Evolutionary conservation across 2,888 invertebrate species (phyloP).

Genomic region (Pterostichus madidus): DNA sequence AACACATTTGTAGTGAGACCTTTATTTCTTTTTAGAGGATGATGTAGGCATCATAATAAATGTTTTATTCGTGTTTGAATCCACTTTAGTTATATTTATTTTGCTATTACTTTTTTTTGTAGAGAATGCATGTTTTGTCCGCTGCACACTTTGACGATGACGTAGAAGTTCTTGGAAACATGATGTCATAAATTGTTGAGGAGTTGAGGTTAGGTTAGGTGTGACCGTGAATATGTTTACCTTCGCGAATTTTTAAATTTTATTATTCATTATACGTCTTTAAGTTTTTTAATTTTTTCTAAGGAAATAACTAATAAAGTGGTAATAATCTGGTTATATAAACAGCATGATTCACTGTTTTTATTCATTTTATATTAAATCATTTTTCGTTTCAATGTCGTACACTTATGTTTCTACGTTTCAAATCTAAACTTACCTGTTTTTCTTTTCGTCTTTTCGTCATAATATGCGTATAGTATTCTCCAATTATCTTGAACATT

Average conservation of each 20-base stretch:
- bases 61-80: background rate
- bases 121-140: background rate
- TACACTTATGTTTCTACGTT: too few species aligned
- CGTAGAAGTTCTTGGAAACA: slow-evolving; percentile 18
- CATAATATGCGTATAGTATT: too few species aligned
- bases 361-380: background rate
- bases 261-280: background rate
- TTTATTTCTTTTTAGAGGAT: too few species aligned
- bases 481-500: too few species aligned
- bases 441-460: too few species aligned
- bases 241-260: background rate
- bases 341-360: slow-evolving; percentile 9
- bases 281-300: background rate
- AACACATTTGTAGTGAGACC: too few species aligned
- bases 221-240: slow-evolving; percentile 25
- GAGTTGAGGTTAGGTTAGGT: background rate
- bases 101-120: background rate
- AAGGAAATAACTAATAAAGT: slow-evolving; percentile 5
- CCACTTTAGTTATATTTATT: background rate
- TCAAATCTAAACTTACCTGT: too few species aligned
- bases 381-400: too few species aligned
- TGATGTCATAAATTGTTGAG: slow-evolving; percentile 22
- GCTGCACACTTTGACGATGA: background rate
- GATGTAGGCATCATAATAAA: too few species aligned
- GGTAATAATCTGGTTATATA: background rate